Evolutionary conservation across 1,140 invertebrate species (phyloP).

Genomic region (Lordiphosa mommai): DNA sequence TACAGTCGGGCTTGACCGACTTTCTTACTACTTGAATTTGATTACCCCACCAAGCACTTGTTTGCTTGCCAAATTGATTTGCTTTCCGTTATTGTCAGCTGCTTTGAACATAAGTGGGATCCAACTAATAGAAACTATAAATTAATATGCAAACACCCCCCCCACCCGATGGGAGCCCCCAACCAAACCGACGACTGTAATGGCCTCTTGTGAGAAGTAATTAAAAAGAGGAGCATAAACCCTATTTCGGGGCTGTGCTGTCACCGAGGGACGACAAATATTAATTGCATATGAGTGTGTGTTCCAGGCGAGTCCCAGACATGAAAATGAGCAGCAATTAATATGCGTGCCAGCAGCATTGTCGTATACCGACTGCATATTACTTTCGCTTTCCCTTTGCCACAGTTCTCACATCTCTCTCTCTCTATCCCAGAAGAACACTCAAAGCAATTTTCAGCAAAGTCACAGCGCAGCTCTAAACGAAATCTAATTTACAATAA

Average conservation of each 20-base stretch:
- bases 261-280: slow-evolving; percentile 53
- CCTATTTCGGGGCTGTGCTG: slow-evolving; percentile 25
- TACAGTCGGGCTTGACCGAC: no score
- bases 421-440: slow-evolving; percentile 26
- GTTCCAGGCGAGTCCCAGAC: slow-evolving; percentile 27
- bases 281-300: slow-evolving; percentile 70
- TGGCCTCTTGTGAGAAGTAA: slow-evolving; percentile 64
- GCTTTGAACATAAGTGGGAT: slow-evolving; percentile 22
- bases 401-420: not conserved
- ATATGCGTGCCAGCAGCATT: slow-evolving; percentile 39
- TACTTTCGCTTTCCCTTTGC: slow-evolving; percentile 14
- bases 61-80: slow-evolving; percentile 1
- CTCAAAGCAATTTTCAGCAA: slow-evolving; percentile 39
- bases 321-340: slow-evolving; percentile 71
- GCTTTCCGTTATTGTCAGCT: slow-evolving; percentile 27
- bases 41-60: no score
- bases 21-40: no score
- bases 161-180: not conserved
- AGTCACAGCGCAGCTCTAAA: slow-evolving; percentile 42
- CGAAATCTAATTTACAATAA: slow-evolving; percentile 71
- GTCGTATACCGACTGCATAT: slow-evolving; percentile 18
- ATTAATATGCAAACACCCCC: slow-evolving; percentile 22
- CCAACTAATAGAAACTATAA: slow-evolving; percentile 38
- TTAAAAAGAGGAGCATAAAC: slow-evolving; percentile 41
- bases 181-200: slow-evolving; percentile 16